Conservation (phyloP, 2,113 vertebrate genomes). For the Piprites chloris region DNA sequence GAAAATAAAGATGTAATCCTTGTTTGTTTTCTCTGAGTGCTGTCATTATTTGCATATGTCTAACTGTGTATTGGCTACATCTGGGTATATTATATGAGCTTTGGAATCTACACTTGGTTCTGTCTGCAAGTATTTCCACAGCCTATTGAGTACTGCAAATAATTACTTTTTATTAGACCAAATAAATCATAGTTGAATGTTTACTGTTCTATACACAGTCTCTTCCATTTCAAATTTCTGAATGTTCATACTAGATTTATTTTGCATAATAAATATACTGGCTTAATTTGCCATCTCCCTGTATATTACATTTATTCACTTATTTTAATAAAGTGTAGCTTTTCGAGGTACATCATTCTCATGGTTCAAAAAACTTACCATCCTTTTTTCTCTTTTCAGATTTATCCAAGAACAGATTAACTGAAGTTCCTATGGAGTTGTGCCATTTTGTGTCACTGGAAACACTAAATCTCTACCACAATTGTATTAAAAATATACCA, state of each 20-base stretch:
- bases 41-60: background rate
- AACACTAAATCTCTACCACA: conserved; percentile 92
- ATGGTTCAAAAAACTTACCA: background rate
- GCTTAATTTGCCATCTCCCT: background rate
- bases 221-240: background rate
- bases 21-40: background rate
- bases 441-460: conserved; percentile 92
- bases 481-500: conserved; percentile 92
- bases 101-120: background rate
- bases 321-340: background rate
- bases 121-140: background rate
- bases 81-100: background rate
- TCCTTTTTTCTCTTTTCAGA: conserved; percentile 73
- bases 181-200: background rate
- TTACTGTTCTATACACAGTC: background rate
- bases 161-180: background rate
- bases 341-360: background rate
- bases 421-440: conserved; percentile 86
- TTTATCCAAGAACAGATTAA: conserved; percentile 91
- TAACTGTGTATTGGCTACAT: background rate
- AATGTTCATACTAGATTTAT: background rate
- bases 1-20: background rate
- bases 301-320: background rate
- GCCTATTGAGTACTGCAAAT: background rate
- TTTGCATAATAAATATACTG: background rate